Percentiles rank a stretch among this genome's conserved stretches.
These are phyloP conservation scores for Spheniscus mendiculus DNA, from an alignment of 2,113 vertebrate genomes.

Conservation along the genomic window DNA sequence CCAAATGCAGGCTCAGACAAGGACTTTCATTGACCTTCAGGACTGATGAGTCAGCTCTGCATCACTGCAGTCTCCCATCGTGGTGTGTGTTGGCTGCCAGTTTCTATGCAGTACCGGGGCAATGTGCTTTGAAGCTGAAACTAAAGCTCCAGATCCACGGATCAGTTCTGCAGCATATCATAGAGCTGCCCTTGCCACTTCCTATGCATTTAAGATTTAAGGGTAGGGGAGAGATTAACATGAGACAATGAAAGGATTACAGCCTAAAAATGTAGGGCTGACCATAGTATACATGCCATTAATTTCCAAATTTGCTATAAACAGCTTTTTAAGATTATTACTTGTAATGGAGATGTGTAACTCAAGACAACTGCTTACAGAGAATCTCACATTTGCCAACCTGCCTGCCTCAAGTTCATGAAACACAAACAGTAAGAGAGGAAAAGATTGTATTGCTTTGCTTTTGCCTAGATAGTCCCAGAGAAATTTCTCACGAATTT, in stretches of 20 bases:
- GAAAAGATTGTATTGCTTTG: not conserved
- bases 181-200: not conserved
- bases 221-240: not conserved
- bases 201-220: not conserved
- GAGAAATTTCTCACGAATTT: not conserved
- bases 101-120: not conserved
- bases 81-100: not conserved
- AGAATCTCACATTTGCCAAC: not conserved
- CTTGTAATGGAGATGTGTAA: not conserved
- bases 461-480: not conserved
- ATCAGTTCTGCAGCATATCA: not conserved
- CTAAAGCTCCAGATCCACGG: not conserved
- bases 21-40: not conserved
- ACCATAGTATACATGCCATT: fast-evolving
- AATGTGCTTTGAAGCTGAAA: not conserved
- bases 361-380: not conserved
- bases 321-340: not conserved
- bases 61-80: not conserved
- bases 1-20: not conserved
- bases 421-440: not conserved
- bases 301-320: not conserved
- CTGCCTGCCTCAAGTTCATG: not conserved
- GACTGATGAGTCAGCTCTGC: constrained; percentile 48
- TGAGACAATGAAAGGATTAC: not conserved
- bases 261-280: not conserved